Percentiles rank a stretch among this genome's conserved stretches.
phyloP scores from a whole-genome alignment of 1,140 invertebrate species.

The Holcopasites calliopsidis region DNA sequence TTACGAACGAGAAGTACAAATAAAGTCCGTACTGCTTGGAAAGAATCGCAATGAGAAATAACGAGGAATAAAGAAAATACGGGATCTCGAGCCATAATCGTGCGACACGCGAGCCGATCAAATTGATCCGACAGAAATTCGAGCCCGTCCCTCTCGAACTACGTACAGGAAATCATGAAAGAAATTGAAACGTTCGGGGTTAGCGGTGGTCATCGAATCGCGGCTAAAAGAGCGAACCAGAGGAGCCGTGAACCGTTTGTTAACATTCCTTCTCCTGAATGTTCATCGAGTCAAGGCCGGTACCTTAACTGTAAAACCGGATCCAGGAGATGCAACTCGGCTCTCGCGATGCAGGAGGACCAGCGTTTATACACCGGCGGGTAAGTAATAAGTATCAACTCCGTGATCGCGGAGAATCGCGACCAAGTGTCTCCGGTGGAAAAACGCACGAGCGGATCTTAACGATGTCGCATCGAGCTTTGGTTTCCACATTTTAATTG shows the following conservation, averaged over 20 bases:
- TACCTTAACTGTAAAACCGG: slow-evolving; percentile 51
- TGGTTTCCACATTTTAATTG: neutral
- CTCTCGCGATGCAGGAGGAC: slow-evolving; percentile 14
- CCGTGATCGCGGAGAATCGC: neutral
- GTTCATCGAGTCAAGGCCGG: slow-evolving; percentile 39
- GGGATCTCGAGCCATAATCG: neutral
- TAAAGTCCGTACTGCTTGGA: too few relatives aligned
- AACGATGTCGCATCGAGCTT: neutral
- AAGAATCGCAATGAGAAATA: too few relatives aligned
- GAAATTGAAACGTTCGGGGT: slow-evolving; percentile 20
- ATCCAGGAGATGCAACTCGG: slow-evolving; percentile 36
- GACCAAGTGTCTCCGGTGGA: neutral
- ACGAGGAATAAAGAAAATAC: neutral
- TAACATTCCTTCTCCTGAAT: slow-evolving; percentile 44
- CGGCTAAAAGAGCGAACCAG: slow-evolving; percentile 2
- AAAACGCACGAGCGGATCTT: neutral
- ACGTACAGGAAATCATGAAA: slow-evolving; percentile 11
- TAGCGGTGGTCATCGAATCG: slow-evolving; percentile 7
- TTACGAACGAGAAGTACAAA: too few relatives aligned
- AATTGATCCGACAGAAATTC: neutral
- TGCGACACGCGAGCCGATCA: neutral
- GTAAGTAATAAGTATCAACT: slow-evolving; percentile 32
- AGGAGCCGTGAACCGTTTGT: slow-evolving; percentile 31
- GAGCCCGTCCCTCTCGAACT: neutral
- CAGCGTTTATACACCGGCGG: slow-evolving; percentile 5